Evolutionary conservation across 2,888 invertebrate genomes (phyloP).

Genomic region (Hydropsyche betteni): DNA sequence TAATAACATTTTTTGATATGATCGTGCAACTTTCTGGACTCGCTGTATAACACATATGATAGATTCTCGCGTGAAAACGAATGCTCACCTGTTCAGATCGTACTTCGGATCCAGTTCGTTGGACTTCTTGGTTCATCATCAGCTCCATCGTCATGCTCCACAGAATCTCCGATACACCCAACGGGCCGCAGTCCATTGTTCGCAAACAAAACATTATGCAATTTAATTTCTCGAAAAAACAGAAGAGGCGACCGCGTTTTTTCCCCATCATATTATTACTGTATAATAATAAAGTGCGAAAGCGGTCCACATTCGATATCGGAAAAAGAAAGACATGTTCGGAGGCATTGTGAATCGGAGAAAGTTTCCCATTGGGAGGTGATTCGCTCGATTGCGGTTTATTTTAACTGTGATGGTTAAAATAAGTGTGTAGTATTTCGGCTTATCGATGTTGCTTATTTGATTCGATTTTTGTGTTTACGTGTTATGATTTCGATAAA

Average conservation of each 20-base stretch:
- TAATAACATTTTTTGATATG: no score
- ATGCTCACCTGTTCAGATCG: conserved; percentile 27
- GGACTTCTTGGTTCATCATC: conserved; percentile 17
- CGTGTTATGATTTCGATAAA: no score
- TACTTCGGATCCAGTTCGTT: conserved; percentile 17
- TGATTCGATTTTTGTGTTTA: no score
- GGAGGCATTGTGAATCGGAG: neutral
- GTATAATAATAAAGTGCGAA: no score
- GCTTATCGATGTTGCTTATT: no score
- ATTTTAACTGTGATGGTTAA: no score
- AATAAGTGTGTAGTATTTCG: no score
- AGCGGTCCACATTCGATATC: neutral
- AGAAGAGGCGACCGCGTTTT: no score
- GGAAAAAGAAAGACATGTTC: neutral
- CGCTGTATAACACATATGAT: no score
- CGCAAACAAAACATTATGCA: conserved; percentile 8
- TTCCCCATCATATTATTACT: no score
- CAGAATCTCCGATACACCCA: conserved; percentile 12
- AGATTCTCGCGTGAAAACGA: neutral
- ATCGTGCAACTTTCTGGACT: no score
- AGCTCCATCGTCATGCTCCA: neutral
- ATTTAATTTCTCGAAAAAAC: neutral
- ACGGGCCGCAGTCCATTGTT: conserved; percentile 1
- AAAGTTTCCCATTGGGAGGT: conserved; percentile 1
- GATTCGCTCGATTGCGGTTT: neutral